Evolutionary conservation across 2,797 vertebrate species (phyloP).

Genomic region (Sebastes variabilis): DNA sequence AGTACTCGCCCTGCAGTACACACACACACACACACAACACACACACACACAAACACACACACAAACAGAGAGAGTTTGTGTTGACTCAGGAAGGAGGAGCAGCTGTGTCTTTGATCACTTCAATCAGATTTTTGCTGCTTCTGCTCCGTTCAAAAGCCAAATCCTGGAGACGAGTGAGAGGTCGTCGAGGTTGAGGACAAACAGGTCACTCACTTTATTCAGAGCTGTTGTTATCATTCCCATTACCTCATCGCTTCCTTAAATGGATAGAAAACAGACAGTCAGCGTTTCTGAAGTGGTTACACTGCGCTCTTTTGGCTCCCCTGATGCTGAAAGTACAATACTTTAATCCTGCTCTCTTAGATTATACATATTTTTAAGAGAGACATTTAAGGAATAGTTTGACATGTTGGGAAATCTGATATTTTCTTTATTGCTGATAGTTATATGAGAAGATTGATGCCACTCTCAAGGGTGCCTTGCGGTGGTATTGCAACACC

Average conservation of each 20-base stretch:
- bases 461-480: too few relatives aligned
- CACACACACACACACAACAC: neutral
- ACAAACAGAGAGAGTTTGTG: constrained; percentile 4
- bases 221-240: constrained; percentile 8
- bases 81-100: constrained; percentile 42
- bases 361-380: neutral
- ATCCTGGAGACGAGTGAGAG: neutral
- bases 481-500: too few relatives aligned
- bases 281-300: constrained; percentile 23
- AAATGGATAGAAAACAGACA: constrained; percentile 6
- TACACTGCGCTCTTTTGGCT: neutral
- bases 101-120: constrained; percentile 19
- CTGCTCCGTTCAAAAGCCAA: constrained; percentile 38
- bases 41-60: neutral
- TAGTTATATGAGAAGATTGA: neutral
- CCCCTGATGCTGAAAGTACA: neutral
- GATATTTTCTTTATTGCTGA: neutral
- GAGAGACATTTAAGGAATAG: neutral
- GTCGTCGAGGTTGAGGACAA: constrained; percentile 32
- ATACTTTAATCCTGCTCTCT: neutral
- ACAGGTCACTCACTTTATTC: constrained; percentile 8
- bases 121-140: constrained; percentile 46
- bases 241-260: constrained; percentile 18
- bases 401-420: neutral
- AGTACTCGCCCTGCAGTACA: too few relatives aligned